Conservation (phyloP, 2,113 vertebrate species). For the Neogale vison region DNA sequence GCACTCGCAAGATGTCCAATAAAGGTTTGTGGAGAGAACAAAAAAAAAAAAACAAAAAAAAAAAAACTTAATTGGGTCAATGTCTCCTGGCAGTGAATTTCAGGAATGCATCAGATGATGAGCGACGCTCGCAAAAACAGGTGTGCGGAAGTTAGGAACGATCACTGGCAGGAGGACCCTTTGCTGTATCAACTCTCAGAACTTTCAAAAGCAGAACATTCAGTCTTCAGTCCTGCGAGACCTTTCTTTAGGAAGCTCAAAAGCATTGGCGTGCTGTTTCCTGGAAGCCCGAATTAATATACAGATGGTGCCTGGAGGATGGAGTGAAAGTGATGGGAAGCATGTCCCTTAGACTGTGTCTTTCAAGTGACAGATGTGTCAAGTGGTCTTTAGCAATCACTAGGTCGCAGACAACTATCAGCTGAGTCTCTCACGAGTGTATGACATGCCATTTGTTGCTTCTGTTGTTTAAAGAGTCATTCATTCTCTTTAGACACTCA, state of each 20-base stretch:
- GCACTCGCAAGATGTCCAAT: neutral
- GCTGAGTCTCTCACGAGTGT: neutral
- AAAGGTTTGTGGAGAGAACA: neutral
- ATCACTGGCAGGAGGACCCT: neutral
- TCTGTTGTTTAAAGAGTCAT: neutral
- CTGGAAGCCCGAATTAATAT: slow-evolving; percentile 9
- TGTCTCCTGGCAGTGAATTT: slow-evolving; percentile 26
- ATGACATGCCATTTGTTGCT: neutral
- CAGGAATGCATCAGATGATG: neutral
- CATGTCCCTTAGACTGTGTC: slow-evolving; percentile 3
- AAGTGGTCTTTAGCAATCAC: slow-evolving; percentile 42
- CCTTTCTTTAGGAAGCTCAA: neutral
- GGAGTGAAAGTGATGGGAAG: neutral
- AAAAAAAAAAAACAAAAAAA: neutral
- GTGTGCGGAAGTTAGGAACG: neutral
- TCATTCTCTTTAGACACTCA: slow-evolving; percentile 21
- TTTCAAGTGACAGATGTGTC: slow-evolving; percentile 61
- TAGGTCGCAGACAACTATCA: slow-evolving; percentile 6
- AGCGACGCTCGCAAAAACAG: slow-evolving; percentile 10
- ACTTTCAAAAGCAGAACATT: neutral
- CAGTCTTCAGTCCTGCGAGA: neutral
- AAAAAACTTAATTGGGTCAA: neutral
- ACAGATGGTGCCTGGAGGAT: neutral
- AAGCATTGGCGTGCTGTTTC: neutral
- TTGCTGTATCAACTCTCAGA: neutral